A percentile compares a stretch with the other conserved stretches of the same genome.
These are phyloP conservation scores for Pyrrhia umbra DNA, from an alignment of 2,888 invertebrate species.

Conservation along the genomic window DNA sequence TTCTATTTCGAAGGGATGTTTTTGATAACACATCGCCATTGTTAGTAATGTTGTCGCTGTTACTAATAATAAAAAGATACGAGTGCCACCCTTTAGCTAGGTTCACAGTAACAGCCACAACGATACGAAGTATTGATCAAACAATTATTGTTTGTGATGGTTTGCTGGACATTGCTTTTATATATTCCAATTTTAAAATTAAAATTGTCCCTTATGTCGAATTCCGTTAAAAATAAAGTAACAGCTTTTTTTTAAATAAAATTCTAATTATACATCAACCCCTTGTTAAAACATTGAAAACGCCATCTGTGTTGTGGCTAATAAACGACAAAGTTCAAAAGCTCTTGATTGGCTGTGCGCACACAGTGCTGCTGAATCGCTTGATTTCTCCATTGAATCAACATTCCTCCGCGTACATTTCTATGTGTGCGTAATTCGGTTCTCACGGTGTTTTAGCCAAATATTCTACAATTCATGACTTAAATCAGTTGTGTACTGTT, in stretches of 20 bases:
- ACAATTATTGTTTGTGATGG: conserved; percentile 8
- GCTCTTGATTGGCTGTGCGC: conserved; percentile 82
- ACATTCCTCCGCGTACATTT: conserved; percentile 89
- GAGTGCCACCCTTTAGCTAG: conserved; percentile 29
- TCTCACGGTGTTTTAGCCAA: conserved; percentile 79
- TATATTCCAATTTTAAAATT: neutral
- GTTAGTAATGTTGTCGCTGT: conserved; percentile 54
- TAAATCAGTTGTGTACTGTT: conserved; percentile 68
- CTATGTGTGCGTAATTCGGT: conserved; percentile 83
- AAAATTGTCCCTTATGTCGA: neutral
- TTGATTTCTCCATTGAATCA: conserved; percentile 90
- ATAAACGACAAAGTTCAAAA: conserved; percentile 78
- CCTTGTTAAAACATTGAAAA: conserved; percentile 63
- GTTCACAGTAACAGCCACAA: conserved; percentile 10
- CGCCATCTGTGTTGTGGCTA: conserved; percentile 81
- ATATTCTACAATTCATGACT: conserved; percentile 71
- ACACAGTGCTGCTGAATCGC: conserved; percentile 82
- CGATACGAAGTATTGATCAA: conserved; percentile 41
- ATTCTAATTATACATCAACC: conserved; percentile 56
- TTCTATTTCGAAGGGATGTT: conserved; percentile 88
- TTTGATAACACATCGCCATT: conserved; percentile 84
- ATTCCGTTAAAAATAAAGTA: neutral
- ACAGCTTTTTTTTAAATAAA: conserved; percentile 7
- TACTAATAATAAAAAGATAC: conserved; percentile 50
- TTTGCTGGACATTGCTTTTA: neutral